Percentiles rank a stretch among this genome's conserved stretches.
These are phyloP conservation scores for Mellilla xanthometata DNA, from an alignment of 2,888 invertebrate species.

Conservation along the genomic window DNA sequence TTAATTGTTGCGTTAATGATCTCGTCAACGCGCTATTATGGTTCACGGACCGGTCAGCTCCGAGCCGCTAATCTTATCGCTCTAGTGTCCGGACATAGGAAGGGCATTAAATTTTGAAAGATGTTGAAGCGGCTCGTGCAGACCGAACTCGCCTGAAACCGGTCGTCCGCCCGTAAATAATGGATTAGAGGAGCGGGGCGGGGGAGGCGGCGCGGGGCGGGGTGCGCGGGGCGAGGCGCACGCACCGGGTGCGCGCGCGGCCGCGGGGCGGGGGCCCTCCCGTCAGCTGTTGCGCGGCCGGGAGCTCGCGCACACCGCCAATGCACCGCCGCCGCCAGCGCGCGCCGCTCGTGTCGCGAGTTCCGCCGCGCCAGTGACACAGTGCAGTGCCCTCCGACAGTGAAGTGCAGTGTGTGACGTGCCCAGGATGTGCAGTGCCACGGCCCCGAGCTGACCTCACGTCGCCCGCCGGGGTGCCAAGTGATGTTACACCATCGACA, in stretches of 20 bases:
- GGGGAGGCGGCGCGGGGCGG: conserved; percentile 51
- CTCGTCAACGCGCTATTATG: not conserved
- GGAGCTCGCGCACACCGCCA: conserved; percentile 68
- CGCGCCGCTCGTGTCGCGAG: conserved; percentile 40
- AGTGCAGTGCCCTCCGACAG: conserved; percentile 50
- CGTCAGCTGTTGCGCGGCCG: conserved; percentile 82
- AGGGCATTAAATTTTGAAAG: conserved; percentile 80
- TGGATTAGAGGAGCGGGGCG: conserved; percentile 77
- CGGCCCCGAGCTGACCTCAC: conserved; percentile 71
- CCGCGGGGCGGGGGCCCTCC: conserved; percentile 64
- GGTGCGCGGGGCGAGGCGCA: conserved; percentile 58
- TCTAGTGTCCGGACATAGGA: conserved; percentile 80
- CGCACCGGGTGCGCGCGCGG: conserved; percentile 73
- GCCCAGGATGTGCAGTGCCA: conserved; percentile 66
- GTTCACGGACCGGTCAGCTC: conserved; percentile 35
- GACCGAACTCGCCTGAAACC: conserved; percentile 79
- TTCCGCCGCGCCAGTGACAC: conserved; percentile 46
- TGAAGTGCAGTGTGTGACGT: conserved; percentile 58
- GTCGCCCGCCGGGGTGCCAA: conserved; percentile 66
- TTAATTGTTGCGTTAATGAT: conserved; percentile 29
- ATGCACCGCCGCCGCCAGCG: conserved; percentile 77
- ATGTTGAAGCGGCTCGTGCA: conserved; percentile 69
- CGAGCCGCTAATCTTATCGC: conserved; percentile 72
- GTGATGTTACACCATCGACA: conserved; percentile 79
- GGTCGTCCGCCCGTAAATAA: conserved; percentile 81